Conservation (phyloP, 2,888 invertebrate species). For the Cephus pulcher region DNA sequence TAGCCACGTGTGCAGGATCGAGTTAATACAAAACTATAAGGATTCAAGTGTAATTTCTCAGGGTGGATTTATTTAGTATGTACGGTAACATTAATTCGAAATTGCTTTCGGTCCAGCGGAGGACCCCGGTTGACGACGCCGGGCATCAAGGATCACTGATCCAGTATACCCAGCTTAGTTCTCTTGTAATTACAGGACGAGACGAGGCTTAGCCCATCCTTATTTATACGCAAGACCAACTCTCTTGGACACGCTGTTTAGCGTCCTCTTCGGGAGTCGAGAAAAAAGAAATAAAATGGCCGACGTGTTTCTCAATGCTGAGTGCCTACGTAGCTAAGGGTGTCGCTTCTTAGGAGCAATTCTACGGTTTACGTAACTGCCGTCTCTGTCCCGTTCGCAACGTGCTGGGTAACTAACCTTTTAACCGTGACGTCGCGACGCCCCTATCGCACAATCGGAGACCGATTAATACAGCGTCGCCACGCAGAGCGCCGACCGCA, state of each 20-base stretch:
- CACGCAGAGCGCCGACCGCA: background rate
- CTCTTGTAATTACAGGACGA: conserved; percentile 57
- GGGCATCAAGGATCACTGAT: conserved; percentile 56
- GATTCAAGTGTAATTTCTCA: background rate
- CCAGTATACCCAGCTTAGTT: conserved; percentile 60
- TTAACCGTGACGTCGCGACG: background rate
- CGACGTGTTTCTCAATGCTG: background rate
- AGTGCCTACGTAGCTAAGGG: too few relatives aligned
- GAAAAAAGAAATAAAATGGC: background rate
- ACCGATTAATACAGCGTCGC: background rate
- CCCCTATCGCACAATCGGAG: background rate
- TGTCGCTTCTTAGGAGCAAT: background rate
- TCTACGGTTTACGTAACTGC: background rate
- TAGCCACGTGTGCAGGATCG: background rate
- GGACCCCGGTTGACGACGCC: conserved; percentile 26
- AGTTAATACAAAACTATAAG: background rate
- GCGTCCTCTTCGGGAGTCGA: background rate
- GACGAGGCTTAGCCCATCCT: conserved; percentile 54
- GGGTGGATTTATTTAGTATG: conserved; percentile 37
- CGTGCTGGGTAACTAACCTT: background rate
- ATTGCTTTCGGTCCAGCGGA: conserved; percentile 53
- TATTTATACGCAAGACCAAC: conserved; percentile 52
- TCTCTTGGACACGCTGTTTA: conserved; percentile 6
- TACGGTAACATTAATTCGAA: conserved; percentile 59
- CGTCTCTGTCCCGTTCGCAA: background rate